Conservation (phyloP, 2,113 vertebrate species). For the Prietella phreatophila region DNA sequence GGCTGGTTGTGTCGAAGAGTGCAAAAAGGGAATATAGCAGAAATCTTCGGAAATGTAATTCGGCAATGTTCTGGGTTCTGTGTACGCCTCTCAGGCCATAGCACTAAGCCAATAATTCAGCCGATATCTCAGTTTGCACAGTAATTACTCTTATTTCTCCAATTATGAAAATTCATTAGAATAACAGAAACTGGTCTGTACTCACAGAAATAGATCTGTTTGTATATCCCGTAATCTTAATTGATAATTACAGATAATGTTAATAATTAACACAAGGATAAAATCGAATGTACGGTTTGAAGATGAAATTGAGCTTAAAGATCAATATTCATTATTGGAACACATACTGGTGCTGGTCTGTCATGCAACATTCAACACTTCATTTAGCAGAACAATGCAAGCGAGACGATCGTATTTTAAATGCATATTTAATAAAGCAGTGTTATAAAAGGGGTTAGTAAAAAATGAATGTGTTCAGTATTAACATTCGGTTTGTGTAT, state of each 20-base stretch:
- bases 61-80: neutral
- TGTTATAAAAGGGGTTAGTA: constrained; percentile 48
- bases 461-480: neutral
- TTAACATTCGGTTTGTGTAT: constrained; percentile 24
- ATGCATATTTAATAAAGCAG: constrained; percentile 40
- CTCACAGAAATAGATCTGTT: constrained; percentile 62
- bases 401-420: constrained; percentile 11
- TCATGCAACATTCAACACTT: neutral
- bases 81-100: constrained; percentile 31
- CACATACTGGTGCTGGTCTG: constrained; percentile 33
- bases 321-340: constrained; percentile 65
- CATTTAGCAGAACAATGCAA: neutral
- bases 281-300: constrained; percentile 62
- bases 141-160: constrained; percentile 57
- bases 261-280: constrained; percentile 67
- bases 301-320: constrained; percentile 63
- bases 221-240: constrained; percentile 54
- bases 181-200: constrained; percentile 52
- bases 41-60: neutral
- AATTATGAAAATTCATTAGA: constrained; percentile 32
- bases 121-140: constrained; percentile 64
- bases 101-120: constrained; percentile 37
- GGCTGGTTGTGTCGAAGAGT: neutral
- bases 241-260: constrained; percentile 71
- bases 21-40: neutral